Conservation (phyloP, 2,888 invertebrate genomes). For the Merodon equestris region DNA sequence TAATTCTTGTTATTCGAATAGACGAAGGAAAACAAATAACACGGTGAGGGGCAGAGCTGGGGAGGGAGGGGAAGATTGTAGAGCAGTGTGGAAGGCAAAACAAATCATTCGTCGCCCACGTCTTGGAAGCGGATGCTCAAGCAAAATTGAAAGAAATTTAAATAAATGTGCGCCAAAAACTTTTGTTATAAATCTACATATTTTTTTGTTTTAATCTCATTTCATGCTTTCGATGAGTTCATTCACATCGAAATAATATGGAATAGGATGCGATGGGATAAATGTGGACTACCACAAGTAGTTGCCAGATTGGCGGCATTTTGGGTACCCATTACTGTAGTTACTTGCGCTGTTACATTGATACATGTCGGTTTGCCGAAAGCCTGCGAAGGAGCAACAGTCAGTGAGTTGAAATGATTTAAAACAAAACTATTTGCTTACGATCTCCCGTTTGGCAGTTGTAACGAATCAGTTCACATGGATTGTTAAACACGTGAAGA, state of each 20-base stretch:
- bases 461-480: constrained; percentile 58
- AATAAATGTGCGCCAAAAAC: constrained; percentile 11
- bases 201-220: neutral
- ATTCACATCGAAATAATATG: constrained; percentile 13
- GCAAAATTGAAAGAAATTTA: no score
- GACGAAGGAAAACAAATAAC: no score
- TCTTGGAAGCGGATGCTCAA: no score
- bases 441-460: constrained; percentile 50
- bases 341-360: constrained; percentile 12
- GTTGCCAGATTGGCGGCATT: neutral
- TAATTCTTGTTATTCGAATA: no score
- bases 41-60: no score
- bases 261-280: no score
- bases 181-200: constrained; percentile 27
- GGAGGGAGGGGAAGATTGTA: no score
- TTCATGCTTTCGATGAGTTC: neutral
- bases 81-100: no score
- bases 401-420: neutral
- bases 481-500: constrained; percentile 51
- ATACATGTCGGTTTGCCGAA: neutral
- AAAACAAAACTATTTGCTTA: constrained; percentile 6
- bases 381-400: neutral
- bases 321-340: neutral
- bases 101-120: no score
- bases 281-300: neutral